phyloP scores from a whole-genome alignment of 1,140 invertebrate genomes.

The Eurosta solidaginis region DNA sequence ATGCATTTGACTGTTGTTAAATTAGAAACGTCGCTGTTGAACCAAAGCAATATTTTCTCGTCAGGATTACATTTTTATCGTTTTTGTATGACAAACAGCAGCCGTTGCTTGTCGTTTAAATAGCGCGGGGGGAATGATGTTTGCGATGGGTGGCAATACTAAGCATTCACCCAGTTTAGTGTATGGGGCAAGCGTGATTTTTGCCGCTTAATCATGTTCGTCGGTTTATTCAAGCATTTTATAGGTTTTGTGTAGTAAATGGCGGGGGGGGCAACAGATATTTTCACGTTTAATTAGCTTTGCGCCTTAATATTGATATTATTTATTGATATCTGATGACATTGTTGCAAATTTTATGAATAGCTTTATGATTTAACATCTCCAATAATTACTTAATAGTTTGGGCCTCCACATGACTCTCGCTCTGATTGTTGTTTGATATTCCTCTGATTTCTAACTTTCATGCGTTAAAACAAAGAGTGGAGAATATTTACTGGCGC shows the following conservation, averaged over 20 bases:
- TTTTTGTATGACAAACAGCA: constrained; percentile 51
- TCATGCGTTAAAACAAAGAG: no score
- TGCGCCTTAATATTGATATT: not conserved
- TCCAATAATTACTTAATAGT: no score
- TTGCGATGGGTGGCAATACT: not conserved
- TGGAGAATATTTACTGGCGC: no score
- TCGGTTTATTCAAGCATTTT: constrained; percentile 51
- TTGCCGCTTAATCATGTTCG: constrained; percentile 58
- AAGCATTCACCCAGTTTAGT: not conserved
- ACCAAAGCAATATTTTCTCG: constrained; percentile 52
- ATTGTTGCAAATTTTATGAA: no score
- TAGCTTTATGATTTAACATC: no score
- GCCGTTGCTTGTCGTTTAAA: constrained; percentile 39
- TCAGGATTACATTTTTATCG: constrained; percentile 59
- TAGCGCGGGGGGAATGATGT: not conserved
- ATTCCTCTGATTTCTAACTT: no score
- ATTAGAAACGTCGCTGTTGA: constrained; percentile 44
- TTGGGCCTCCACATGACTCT: no score
- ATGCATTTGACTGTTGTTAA: constrained; percentile 40
- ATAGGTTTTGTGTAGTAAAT: constrained; percentile 37
- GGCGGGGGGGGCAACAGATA: not conserved
- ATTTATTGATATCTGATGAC: not conserved
- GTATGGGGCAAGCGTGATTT: constrained; percentile 51
- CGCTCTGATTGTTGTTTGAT: no score
- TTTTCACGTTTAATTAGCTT: not conserved